Percentiles rank a stretch among this genome's conserved stretches.
Conservation (phyloP, 2,797 vertebrate genomes). For the Heliangelus exortis region DNA sequence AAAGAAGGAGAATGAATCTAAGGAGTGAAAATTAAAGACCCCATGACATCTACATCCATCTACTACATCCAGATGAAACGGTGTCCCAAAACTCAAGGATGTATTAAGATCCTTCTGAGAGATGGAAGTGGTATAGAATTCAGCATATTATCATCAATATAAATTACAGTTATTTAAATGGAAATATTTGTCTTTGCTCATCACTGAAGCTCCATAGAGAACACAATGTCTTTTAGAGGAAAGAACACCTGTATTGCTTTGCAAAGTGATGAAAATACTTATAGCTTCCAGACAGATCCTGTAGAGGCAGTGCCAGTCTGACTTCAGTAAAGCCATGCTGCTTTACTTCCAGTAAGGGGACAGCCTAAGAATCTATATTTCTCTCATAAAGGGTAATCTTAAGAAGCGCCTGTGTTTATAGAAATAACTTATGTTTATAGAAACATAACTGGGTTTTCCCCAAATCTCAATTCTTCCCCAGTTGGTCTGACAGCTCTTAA, state of each 20-base stretch:
- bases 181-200: conserved; percentile 5
- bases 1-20: conserved; percentile 57
- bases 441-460: not conserved
- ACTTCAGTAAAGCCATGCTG: not conserved
- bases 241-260: not conserved
- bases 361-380: not conserved
- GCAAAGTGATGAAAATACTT: not conserved
- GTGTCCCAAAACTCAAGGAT: conserved; percentile 47
- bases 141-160: conserved; percentile 8
- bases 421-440: too few relatives aligned
- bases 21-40: conserved; percentile 70
- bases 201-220: not conserved
- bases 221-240: not conserved
- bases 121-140: conserved; percentile 27
- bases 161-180: conserved; percentile 30
- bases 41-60: conserved; percentile 60
- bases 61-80: conserved; percentile 29
- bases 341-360: not conserved
- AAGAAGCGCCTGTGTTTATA: not conserved
- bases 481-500: not conserved
- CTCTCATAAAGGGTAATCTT: not conserved
- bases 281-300: not conserved
- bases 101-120: conserved; percentile 30
- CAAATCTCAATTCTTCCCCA: not conserved
- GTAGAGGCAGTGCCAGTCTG: not conserved